phyloP scores from a whole-genome alignment of 2,888 invertebrate species.

The Tinea pellionella region DNA sequence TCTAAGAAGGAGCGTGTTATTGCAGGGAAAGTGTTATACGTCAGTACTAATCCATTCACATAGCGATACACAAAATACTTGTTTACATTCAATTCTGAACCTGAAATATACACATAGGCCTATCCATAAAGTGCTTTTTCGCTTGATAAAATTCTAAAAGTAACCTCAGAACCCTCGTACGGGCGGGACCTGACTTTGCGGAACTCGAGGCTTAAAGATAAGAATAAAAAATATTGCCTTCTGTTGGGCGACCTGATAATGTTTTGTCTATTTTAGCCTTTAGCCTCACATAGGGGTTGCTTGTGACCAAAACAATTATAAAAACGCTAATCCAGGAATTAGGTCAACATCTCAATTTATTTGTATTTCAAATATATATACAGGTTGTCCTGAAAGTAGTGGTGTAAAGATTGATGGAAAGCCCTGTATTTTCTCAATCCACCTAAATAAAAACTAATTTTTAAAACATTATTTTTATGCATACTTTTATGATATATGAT shows the following conservation, averaged over 20 bases:
- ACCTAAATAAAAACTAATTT: no score
- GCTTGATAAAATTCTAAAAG: background rate
- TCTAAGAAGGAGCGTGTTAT: slow-evolving; percentile 4
- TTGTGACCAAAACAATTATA: background rate
- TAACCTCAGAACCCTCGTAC: background rate
- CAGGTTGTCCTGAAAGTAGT: no score
- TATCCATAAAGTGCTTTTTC: background rate
- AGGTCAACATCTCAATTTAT: background rate
- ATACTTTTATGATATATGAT: no score
- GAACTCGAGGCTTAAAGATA: slow-evolving; percentile 45
- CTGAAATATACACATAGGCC: background rate
- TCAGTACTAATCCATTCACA: slow-evolving; percentile 1
- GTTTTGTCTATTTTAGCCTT: slow-evolving; percentile 6
- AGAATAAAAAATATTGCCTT: slow-evolving; percentile 52
- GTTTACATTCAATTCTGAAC: background rate
- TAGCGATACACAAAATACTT: background rate
- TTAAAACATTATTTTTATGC: no score
- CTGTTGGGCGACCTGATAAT: slow-evolving; percentile 33
- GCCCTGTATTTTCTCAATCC: no score
- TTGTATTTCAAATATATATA: background rate
- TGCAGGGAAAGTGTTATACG: slow-evolving; percentile 6
- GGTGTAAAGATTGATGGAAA: no score
- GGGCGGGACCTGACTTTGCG: slow-evolving; percentile 37
- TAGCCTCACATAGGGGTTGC: background rate
- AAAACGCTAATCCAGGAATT: background rate